A percentile compares a stretch with the other conserved stretches of the same genome.
Evolutionary conservation across 2,797 vertebrate genomes (phyloP).

Genomic region (Falco peregrinus): DNA sequence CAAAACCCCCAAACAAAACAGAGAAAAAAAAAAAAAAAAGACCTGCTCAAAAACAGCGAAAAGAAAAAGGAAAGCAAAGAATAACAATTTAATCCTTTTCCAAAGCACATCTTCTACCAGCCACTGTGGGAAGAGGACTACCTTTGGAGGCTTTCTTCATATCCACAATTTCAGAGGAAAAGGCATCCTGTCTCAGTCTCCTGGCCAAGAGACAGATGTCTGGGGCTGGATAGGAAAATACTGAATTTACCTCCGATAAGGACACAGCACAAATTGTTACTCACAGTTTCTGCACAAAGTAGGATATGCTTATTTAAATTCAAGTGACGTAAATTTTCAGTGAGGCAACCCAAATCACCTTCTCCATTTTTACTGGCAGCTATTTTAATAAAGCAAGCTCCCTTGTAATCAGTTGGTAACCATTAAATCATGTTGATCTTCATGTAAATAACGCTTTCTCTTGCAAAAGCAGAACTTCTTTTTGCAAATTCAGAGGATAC

Average conservation of each 20-base stretch:
- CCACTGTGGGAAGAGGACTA: background rate
- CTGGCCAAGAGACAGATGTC: background rate
- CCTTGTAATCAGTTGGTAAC: background rate
- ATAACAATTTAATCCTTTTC: background rate
- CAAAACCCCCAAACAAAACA: background rate
- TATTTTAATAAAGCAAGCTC: background rate
- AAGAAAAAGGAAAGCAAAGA: background rate
- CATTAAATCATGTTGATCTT: background rate
- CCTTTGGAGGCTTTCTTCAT: background rate
- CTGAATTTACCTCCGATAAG: background rate
- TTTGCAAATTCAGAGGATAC: background rate
- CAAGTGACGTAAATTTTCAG: background rate
- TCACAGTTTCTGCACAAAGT: too few species aligned
- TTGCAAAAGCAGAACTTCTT: background rate
- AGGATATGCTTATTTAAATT: too few species aligned
- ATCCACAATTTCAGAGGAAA: background rate
- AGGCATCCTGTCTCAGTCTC: background rate
- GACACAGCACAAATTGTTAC: rapidly evolving
- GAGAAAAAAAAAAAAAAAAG: background rate
- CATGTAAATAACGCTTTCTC: background rate
- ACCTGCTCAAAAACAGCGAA: background rate
- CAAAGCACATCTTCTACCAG: background rate
- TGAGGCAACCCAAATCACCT: background rate
- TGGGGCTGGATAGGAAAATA: background rate
- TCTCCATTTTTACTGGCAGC: background rate